These are phyloP conservation scores for Cheilosia impressa DNA, from an alignment of 2,888 invertebrate species.

Conservation along the genomic window DNA sequence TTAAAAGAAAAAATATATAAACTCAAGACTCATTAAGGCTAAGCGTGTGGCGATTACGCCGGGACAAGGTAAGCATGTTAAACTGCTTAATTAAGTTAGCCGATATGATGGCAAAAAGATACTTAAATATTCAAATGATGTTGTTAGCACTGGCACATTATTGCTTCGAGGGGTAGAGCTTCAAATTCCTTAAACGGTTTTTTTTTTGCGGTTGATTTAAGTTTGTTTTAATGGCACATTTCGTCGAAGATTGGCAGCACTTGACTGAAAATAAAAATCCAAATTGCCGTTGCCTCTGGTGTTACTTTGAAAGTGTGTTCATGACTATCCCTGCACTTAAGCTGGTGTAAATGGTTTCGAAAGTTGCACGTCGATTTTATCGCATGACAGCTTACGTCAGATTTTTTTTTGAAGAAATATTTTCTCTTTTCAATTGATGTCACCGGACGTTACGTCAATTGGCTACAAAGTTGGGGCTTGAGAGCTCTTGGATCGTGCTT, in stretches of 20 bases:
- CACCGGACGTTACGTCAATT: too few species aligned
- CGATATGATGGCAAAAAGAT: slow-evolving; percentile 54
- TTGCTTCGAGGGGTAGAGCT: not conserved
- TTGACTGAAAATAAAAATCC: not conserved
- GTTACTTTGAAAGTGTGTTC: not conserved
- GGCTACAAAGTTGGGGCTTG: too few species aligned
- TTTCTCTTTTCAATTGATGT: too few species aligned
- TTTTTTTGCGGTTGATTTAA: not conserved
- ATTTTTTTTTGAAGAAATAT: not conserved
- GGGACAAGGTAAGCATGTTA: slow-evolving; percentile 75
- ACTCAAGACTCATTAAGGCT: slow-evolving; percentile 73
- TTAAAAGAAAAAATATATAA: slow-evolving; percentile 36
- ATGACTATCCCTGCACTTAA: not conserved
- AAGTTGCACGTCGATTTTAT: not conserved
- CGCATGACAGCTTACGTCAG: too few species aligned
- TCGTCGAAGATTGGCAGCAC: slow-evolving; percentile 2
- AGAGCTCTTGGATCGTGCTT: too few species aligned
- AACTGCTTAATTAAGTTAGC: slow-evolving; percentile 74
- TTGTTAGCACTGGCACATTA: slow-evolving; percentile 29
- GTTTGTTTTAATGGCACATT: not conserved
- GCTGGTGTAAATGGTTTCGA: not conserved
- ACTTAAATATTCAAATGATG: slow-evolving; percentile 66
- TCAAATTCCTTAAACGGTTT: not conserved
- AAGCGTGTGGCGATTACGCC: slow-evolving; percentile 73
- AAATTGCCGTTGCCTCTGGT: not conserved